Conservation (phyloP, 2,113 vertebrate species). For the Microtus ochrogaster region DNA sequence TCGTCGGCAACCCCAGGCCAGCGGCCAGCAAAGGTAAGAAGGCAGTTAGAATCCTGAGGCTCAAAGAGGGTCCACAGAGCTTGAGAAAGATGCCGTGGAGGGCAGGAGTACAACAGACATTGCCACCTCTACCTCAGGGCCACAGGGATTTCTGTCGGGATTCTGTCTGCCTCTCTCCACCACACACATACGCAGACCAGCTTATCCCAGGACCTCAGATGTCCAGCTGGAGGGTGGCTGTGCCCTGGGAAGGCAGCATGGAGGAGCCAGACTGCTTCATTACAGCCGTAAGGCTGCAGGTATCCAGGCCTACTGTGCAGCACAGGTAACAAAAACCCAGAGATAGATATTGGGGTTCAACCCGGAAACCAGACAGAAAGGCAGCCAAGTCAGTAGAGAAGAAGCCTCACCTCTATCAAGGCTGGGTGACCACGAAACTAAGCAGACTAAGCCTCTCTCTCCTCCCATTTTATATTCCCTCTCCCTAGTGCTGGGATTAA, state of each 20-base stretch:
- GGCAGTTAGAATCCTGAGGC: background rate
- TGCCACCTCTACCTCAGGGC: too few relatives aligned
- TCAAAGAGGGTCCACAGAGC: background rate
- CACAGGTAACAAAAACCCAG: too few relatives aligned
- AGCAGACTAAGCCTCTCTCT: too few relatives aligned
- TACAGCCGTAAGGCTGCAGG: fast-evolving
- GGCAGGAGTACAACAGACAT: background rate
- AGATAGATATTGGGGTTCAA: too few relatives aligned
- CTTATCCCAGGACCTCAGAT: fast-evolving
- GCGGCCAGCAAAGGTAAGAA: background rate
- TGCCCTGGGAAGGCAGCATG: background rate
- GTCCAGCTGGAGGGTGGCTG: fast-evolving
- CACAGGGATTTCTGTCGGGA: fast-evolving
- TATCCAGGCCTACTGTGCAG: too few relatives aligned
- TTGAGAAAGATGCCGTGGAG: fast-evolving
- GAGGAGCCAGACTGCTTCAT: too few relatives aligned
- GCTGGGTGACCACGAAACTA: too few relatives aligned
- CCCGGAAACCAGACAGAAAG: too few relatives aligned
- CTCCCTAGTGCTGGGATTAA: too few relatives aligned
- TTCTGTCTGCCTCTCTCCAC: background rate
- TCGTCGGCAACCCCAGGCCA: background rate
- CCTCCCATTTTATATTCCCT: too few relatives aligned
- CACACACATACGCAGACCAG: fast-evolving
- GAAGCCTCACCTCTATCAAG: too few relatives aligned
- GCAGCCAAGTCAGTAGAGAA: too few relatives aligned